Base-by-base conservation (phyloP, 1,140 invertebrate genomes). In the Agraylea sexmaculata region DNA sequence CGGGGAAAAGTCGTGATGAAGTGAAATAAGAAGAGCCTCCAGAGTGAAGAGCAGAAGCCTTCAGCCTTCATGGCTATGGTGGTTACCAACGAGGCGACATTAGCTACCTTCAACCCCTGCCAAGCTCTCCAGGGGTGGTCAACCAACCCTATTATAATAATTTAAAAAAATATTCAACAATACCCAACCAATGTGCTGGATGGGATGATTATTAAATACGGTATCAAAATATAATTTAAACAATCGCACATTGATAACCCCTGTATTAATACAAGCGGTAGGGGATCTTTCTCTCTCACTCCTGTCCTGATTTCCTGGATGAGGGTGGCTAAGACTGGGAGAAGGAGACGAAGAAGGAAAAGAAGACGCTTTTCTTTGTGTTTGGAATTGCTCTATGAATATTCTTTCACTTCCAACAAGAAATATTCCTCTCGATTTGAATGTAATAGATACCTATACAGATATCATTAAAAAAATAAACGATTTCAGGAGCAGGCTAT, bases 1-100 rank as follows among this genome's bases (percentile, higher is more conserved):
- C 46, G 42, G 39, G 46, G 37, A 45, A 49, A 45, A 19, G 42
- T 36, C 40, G 40, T 45, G 46, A 49, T 49, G 46, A 49, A 49
- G 42, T 45, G 43, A 49, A 49, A 49, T 48, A 48, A 49, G 42
- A 47, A 37, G 39, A 42, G 39, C 46, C 16, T 29, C 25, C 31
- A 38, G 12, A 33, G 41, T 23, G 42, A 45, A 49, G 39, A 42
- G 46, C 43, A 49, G 42, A 45, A 45, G n/a, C n/a, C n/a, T n/a
- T n/a, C n/a, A n/a, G n/a, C n/a, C n/a, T n/a, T n/a, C n/a, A n/a
- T n/a, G n/a, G n/a, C n/a, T n/a, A 49, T 49, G 46, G 46, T 40
- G 46, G 46, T 49, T 49, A 49, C 46, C 23, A 49, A 45, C 46
- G 42, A 36, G 42, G 21, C 30, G 30, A 41, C 44, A 42, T 46